Conservation (phyloP, 2,888 invertebrate genomes). For the Tetragonula carbonaria region DNA sequence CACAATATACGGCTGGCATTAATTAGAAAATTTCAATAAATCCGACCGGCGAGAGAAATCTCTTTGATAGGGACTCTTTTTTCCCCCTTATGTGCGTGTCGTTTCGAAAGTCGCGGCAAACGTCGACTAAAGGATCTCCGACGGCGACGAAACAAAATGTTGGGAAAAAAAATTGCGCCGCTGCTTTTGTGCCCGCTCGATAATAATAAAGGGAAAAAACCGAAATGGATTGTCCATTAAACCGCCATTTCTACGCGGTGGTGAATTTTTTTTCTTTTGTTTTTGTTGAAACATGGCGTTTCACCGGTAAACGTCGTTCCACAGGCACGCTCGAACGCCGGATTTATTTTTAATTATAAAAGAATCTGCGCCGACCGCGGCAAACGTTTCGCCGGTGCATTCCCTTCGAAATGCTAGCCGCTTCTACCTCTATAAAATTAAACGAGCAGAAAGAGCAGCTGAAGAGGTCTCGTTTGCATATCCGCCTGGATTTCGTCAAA, state of each 20-base stretch:
- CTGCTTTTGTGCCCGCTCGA: neutral
- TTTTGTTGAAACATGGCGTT: neutral
- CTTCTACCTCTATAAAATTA: constrained; percentile 1
- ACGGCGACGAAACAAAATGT: neutral
- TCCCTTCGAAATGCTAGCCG: neutral
- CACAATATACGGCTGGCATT: no score
- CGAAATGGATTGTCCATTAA: neutral
- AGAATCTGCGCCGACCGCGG: neutral
- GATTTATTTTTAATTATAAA: constrained; percentile 23
- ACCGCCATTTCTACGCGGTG: neutral
- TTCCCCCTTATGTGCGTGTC: no score
- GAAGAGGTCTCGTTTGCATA: constrained; percentile 8
- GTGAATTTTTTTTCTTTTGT: neutral
- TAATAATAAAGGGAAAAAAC: neutral
- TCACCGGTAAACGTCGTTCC: neutral
- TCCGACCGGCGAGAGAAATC: no score
- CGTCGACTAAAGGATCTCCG: no score
- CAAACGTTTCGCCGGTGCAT: constrained; percentile 3
- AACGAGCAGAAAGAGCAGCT: neutral
- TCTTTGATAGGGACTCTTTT: no score
- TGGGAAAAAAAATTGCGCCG: neutral
- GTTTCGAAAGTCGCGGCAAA: no score
- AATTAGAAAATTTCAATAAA: neutral
- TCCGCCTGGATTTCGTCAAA: neutral
- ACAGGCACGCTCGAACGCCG: neutral